Conservation (phyloP, 2,888 invertebrate genomes). For the Trissoscelio sp. region DNA sequence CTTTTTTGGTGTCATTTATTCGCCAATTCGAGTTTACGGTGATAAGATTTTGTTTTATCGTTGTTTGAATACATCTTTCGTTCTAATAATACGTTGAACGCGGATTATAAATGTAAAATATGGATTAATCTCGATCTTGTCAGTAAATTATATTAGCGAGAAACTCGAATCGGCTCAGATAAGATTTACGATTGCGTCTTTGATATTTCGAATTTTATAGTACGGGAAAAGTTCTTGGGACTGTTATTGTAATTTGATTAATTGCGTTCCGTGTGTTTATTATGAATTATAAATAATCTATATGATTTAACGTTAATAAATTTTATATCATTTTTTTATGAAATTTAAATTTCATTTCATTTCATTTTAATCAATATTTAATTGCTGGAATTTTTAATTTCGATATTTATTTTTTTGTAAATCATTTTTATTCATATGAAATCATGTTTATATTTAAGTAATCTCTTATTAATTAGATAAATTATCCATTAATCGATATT, state of each 20-base stretch:
- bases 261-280: conserved; percentile 31
- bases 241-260: conserved; percentile 62
- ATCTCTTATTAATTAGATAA: not conserved
- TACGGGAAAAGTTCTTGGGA: conserved; percentile 48
- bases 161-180: conserved; percentile 65
- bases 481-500: not conserved
- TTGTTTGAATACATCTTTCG: conserved; percentile 51
- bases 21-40: conserved; percentile 8
- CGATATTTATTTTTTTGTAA: no score
- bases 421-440: no score
- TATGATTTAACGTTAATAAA: not conserved
- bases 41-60: conserved; percentile 61
- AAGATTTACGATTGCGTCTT: conserved; percentile 61
- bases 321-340: not conserved
- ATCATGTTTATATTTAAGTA: no score
- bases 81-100: conserved; percentile 62
- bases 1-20: conserved; percentile 38
- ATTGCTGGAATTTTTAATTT: no score
- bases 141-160: conserved; percentile 66
- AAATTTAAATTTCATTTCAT: not conserved
- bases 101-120: conserved; percentile 64
- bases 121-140: conserved; percentile 65
- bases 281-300: conserved; percentile 17
- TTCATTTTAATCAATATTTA: no score
- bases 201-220: conserved; percentile 61